Evolutionary conservation across 2,888 invertebrate genomes (phyloP).

Genomic region (Apodemia duryi): DNA sequence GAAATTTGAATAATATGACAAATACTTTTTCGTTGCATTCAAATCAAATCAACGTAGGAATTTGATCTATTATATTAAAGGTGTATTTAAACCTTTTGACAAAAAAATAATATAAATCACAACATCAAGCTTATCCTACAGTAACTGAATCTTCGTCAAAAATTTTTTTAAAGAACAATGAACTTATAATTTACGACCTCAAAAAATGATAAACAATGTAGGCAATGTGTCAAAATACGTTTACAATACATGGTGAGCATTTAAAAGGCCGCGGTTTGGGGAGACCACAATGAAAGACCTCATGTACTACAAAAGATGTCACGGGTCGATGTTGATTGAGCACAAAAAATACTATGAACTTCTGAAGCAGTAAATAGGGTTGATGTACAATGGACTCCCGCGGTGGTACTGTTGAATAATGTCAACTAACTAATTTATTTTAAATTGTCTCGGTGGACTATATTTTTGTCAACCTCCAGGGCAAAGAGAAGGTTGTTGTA

Average conservation of each 20-base stretch:
- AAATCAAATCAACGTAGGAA: background rate
- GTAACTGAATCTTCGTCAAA: constrained; percentile 62
- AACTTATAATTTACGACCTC: constrained; percentile 63
- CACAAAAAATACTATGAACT: constrained; percentile 71
- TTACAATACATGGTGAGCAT: constrained; percentile 52
- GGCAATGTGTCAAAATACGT: constrained; percentile 74
- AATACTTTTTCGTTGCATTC: background rate
- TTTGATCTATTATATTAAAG: background rate
- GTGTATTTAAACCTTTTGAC: background rate
- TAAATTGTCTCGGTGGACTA: constrained; percentile 41
- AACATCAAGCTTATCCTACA: constrained; percentile 54
- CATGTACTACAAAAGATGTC: constrained; percentile 35
- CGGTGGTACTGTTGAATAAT: constrained; percentile 54
- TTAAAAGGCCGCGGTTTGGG: constrained; percentile 33
- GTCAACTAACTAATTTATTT: constrained; percentile 59
- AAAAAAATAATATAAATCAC: constrained; percentile 52
- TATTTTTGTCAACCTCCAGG: background rate
- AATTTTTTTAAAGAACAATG: constrained; percentile 33
- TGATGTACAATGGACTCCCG: constrained; percentile 49
- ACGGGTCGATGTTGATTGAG: constrained; percentile 34
- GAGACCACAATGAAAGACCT: constrained; percentile 36
- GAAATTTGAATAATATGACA: background rate
- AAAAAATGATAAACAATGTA: constrained; percentile 63
- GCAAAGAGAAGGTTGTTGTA: too few species aligned
- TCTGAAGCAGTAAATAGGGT: constrained; percentile 74